Evolutionary conservation across 2,888 invertebrate genomes (phyloP), one percentile per base, ranked within the genome.

Genomic region (Cantharis flavilabris): DNA sequence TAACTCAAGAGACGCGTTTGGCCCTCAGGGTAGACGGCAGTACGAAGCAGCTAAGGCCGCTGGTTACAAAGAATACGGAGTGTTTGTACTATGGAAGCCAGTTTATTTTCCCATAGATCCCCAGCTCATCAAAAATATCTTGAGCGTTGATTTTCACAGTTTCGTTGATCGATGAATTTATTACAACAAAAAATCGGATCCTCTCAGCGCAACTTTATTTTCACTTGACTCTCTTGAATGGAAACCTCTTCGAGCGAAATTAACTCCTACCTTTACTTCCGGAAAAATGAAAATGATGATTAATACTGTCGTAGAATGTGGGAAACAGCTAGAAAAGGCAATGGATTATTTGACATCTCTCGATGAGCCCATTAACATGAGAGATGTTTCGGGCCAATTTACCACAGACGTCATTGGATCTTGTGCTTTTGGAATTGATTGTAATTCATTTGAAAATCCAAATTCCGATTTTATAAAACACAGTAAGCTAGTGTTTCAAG

Each of bases 201-300:
- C 90, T 0, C 79, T 92, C 23, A 89, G 91, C 0, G 90, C 88
- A 0, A 90, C 91, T 82, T 83, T 93, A 2, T 91, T 93, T 80
- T 87, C 89, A 76, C 83, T 90, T 30, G 87, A 87, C 49, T 91
- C 90, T 0, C 86, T 89, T 10, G 87, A 89, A 20, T 94, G 94
- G 93, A 92, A 89, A 81, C 88, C 86, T 18, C 84, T 94, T 64
- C 88, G 94, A 10, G 81, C 88, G 0, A 93, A 92, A 82, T 86
- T 94, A 82, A 90, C 93, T 0, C 92, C 93, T 0, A 90, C 92
- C 0, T 76, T 76, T 62, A 73, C 73, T 3, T 73, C 73, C 2
- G 76, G 73, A 4, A 93, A 93, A 84, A 87, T 94, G 80, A 94
- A 92, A 84, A 89, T 88, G 20, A 92, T 94, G 92, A 93, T 92